Evolutionary conservation across 2,113 vertebrate species (phyloP).

Genomic region (Heptranchias perlo): DNA sequence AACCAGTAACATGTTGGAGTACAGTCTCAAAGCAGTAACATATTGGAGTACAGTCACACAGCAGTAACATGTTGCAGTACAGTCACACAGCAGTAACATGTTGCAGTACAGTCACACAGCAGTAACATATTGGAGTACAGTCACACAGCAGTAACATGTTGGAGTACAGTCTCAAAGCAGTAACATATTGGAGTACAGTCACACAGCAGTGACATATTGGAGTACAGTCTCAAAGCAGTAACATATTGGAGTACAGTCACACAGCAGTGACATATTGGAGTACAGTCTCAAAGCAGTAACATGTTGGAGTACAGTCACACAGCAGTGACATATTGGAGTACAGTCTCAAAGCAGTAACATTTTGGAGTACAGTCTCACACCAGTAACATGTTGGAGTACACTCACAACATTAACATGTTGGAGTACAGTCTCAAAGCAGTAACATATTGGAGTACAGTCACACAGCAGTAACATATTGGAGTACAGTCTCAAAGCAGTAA

Average conservation of each 20-base stretch:
- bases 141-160: not conserved
- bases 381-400: not conserved
- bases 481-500: too few relatives aligned
- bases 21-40: too few relatives aligned
- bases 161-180: not conserved
- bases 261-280: not conserved
- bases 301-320: not conserved
- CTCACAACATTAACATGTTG: too few relatives aligned
- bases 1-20: too few relatives aligned
- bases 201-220: not conserved
- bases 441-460: not conserved
- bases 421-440: not conserved
- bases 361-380: not conserved
- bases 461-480: too few relatives aligned
- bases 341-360: not conserved
- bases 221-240: not conserved
- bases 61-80: too few relatives aligned
- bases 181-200: not conserved
- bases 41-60: not conserved
- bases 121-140: not conserved
- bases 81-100: not conserved
- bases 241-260: not conserved
- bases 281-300: not conserved
- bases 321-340: not conserved
- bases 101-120: not conserved